Percentiles rank a stretch among this genome's conserved stretches.
phyloP scores from a whole-genome alignment of 2,888 invertebrate genomes.

The Amblyteles armatorius region DNA sequence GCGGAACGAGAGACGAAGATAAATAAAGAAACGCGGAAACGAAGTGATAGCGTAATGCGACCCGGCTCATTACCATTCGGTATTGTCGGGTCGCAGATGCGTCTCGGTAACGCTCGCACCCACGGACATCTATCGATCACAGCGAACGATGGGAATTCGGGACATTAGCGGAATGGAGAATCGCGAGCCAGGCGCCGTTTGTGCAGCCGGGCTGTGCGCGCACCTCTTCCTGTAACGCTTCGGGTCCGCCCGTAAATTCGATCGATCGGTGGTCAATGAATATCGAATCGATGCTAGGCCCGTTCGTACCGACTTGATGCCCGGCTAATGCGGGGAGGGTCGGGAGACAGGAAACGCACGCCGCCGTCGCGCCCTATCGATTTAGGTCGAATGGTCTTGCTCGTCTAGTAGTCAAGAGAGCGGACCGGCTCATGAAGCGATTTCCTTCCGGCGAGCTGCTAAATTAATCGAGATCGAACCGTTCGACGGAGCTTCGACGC shows the following conservation, averaged over 20 bases:
- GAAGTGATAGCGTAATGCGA: slow-evolving; percentile 15
- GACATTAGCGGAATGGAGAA: slow-evolving; percentile 58
- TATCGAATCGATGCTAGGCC: slow-evolving; percentile 55
- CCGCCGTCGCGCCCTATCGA: slow-evolving; percentile 70
- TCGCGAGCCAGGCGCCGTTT: slow-evolving; percentile 47
- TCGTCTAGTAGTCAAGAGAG: slow-evolving; percentile 66
- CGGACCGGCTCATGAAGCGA: slow-evolving; percentile 61
- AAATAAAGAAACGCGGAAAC: slow-evolving; percentile 20
- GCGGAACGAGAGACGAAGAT: slow-evolving; percentile 8
- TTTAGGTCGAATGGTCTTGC: slow-evolving; percentile 67
- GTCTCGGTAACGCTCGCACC: slow-evolving; percentile 29
- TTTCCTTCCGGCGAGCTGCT: slow-evolving; percentile 58
- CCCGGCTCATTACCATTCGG: slow-evolving; percentile 35
- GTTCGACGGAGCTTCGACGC: slow-evolving; percentile 12
- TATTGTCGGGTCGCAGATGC: slow-evolving; percentile 34
- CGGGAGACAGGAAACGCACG: slow-evolving; percentile 62
- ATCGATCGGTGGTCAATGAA: slow-evolving; percentile 68
- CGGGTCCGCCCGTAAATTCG: slow-evolving; percentile 47
- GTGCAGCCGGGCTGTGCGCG: slow-evolving; percentile 37
- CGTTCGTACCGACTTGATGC: slow-evolving; percentile 19
- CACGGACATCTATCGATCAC: slow-evolving; percentile 39
- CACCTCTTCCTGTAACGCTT: slow-evolving; percentile 66
- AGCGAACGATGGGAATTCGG: slow-evolving; percentile 61
- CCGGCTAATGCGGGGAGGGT: slow-evolving; percentile 26
- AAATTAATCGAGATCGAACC: slow-evolving; percentile 68